Base-by-base conservation (phyloP, 2,113 vertebrate genomes). In the Melanocharis versteri region DNA sequence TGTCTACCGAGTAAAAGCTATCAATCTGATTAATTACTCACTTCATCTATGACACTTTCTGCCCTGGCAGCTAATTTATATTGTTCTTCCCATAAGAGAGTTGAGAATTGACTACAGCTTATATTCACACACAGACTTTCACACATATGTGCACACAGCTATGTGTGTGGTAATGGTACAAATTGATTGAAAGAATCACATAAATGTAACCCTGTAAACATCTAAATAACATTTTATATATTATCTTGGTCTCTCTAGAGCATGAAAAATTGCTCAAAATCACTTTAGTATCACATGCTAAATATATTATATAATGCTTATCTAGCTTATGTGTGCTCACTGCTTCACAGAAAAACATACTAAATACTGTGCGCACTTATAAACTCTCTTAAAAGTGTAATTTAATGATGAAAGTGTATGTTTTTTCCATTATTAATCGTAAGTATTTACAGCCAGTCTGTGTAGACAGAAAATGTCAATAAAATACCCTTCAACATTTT, bases 1-100 rank as follows among this genome's bases (percentile, higher is more conserved):
- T 94, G 57, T 73, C 35, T 95, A 45, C 54, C 90, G 56, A 83
- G 26, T 37, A 91, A 95, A 90, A 84, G 30, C 66, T 79, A 94
- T 40, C 73, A 86, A 86, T 89, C 47, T 91, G 65, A 94, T 96
- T 94, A 90, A 90, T 96, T 97, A 83, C 94, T 95, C 66, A 76
- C 28, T 66, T 95, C 44, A 82, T n/a, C 35, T 75, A 39, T 77
- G 62, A 62, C 47, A 68, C 30, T 79, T 94, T 87, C 65, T 96
- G 40, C 54, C 96, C 58, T 77, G 35, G 42, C 40, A 81, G 77
- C 20, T 53, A 47, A 17, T 50, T 96, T 61, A 84, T 90, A 87
- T 71, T 82, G 76, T 83, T 96, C 21, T 95, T 39, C 86, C 69
- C 81, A 15, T 30, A 35, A 95, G 37, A 70, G 14, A 91, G 39